These are phyloP conservation scores for Thysanoteuthis rhombus DNA, from an alignment of 2,888 invertebrate genomes.

Conservation along the genomic window DNA sequence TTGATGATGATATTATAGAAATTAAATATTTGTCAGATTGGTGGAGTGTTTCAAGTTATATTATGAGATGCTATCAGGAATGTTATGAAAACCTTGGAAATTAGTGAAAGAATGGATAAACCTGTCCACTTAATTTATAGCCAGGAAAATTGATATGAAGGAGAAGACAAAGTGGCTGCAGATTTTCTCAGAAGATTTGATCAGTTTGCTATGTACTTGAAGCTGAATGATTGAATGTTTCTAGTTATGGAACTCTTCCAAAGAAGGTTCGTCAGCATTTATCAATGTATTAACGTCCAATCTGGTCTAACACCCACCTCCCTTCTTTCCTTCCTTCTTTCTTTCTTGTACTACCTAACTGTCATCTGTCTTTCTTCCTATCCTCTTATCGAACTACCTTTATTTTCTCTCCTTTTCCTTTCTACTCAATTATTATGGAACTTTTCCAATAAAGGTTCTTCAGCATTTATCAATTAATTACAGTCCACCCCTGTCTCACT, in stretches of 20 bases:
- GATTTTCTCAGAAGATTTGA: neutral
- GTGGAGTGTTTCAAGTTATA: neutral
- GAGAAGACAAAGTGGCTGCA: neutral
- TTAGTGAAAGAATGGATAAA: neutral
- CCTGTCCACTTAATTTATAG: neutral
- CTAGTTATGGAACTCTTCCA: neutral
- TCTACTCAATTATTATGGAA: too few relatives aligned
- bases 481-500: neutral
- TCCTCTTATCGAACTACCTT: too few relatives aligned
- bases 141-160: neutral
- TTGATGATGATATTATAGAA: neutral
- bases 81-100: neutral
- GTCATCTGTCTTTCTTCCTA: too few relatives aligned
- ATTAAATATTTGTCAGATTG: neutral
- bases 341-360: too few relatives aligned
- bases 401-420: too few relatives aligned
- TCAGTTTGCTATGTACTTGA: neutral
- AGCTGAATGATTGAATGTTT: neutral
- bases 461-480: neutral
- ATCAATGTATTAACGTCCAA: neutral
- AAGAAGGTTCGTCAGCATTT: neutral
- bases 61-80: neutral
- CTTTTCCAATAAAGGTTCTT: neutral
- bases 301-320: too few relatives aligned
- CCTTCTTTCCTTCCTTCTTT: too few relatives aligned